Base-by-base conservation (phyloP, 2,888 invertebrate species). In the Mechanitis mazaeus region DNA sequence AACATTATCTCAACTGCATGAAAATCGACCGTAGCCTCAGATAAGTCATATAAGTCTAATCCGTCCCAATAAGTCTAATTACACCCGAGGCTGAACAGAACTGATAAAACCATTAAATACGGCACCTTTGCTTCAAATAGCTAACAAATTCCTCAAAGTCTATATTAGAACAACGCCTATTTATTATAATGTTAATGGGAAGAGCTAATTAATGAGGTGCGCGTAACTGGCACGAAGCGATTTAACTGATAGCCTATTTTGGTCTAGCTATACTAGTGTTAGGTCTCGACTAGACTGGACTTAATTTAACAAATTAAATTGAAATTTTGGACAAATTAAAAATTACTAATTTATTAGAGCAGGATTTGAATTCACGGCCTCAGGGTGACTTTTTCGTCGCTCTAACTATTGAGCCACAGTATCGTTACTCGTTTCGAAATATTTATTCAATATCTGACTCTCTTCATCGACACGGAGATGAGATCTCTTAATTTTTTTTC, bases 141-240 rank as follows among this genome's bases (percentile, higher is more conserved):
- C 50, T 50, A 31, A 56, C 33, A 56, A 66, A 59, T 60, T 54
- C 45, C 53, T 65, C 58, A 61, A 56, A 65, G 35, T 33, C 53
- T 71, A 73, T 75, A 76, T 79, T 78, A 74, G 72, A 77, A 74
- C 72, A 72, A 72, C 77, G 75, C 74, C 78, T 75, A 82, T 83
- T 80, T 80, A 82, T 81, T 77, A 77, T 71, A 73, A 75, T 77
- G 76, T 82, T 82, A 83, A 81, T 80, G 77, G 77, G 75, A 75
- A 68, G 45, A 66, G 63, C 75, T 83, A 84, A 85, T 85, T 83
- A 85, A 86, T 84, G 82, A 78, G 80, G 85, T 83, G 85, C 82
- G 71, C 72, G 76, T 75, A 71, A 74, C 69, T 73, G 69, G 73
- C 73, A 69, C 67, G 72, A 50, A 56, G 65, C 72, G 83, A 80